Conservation (phyloP, 2,888 invertebrate genomes). For the Orgyia antiqua region DNA sequence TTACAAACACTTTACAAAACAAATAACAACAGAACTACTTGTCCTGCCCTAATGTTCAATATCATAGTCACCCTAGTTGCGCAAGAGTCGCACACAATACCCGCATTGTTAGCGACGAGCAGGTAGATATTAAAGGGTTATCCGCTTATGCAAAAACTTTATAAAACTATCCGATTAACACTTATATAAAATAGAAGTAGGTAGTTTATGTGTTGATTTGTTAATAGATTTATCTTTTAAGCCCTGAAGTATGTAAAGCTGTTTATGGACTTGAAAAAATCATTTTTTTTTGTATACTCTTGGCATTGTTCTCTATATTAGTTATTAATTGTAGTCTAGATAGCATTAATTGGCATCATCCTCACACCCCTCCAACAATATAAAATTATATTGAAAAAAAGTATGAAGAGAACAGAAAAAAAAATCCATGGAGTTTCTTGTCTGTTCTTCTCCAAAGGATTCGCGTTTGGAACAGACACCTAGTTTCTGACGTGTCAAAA, state of each 20-base stretch:
- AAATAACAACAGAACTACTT: conserved; percentile 30
- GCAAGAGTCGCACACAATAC: conserved; percentile 50
- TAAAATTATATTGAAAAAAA: too few species aligned
- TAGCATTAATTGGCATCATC: too few species aligned
- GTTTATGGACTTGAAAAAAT: too few species aligned
- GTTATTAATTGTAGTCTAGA: too few species aligned
- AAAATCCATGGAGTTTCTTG: too few species aligned
- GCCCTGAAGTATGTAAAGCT: conserved; percentile 15
- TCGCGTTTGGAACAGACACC: too few species aligned
- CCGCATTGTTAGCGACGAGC: conserved; percentile 46
- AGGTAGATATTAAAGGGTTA: conserved; percentile 72
- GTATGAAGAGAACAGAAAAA: too few species aligned
- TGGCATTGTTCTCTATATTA: too few species aligned
- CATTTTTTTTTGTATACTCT: too few species aligned
- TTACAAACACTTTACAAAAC: conserved; percentile 13
- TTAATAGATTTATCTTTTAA: conserved; percentile 39
- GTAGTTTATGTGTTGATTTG: conserved; percentile 44
- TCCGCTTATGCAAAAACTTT: conserved; percentile 75
- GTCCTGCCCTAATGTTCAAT: conserved; percentile 21
- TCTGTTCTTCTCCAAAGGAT: too few species aligned
- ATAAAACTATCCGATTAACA: conserved; percentile 71
- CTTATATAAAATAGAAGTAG: conserved; percentile 53
- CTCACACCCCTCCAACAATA: too few species aligned
- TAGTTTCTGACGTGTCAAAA: too few species aligned
- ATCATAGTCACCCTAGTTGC: conserved; percentile 49